Base-by-base conservation (phyloP, 1,140 invertebrate species). In the Coelopa frigida region DNA sequence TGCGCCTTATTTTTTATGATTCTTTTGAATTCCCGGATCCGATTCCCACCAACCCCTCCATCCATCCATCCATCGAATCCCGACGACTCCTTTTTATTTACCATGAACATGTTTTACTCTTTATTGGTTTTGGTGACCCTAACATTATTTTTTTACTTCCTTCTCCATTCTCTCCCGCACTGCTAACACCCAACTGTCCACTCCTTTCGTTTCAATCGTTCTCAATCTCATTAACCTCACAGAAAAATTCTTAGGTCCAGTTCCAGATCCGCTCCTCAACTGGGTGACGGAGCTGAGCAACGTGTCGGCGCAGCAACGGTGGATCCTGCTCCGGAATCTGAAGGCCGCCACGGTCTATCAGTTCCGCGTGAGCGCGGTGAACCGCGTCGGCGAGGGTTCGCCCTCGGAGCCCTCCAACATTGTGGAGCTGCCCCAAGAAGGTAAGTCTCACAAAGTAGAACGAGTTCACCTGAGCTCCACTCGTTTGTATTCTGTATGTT, bases 281-380 rank as follows among this genome's bases (percentile, higher is more conserved):
- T 98, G 94, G 94, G 76, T 87, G 46, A 92, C 87, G 1, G 88
- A 91, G 58, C 72, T 87, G 27, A 84, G 84, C 52, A 94, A 95
- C 59, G 85, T 96, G 5, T 86, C 88, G 0, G 79, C 86, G 2
- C 75, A 79, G 38, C 78, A 80, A 45, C 80, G 87, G 18, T 92
- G 84, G 79, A 77, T 87, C 4, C 65, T 96, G 14, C 71, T 96
- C 3, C 83, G 80, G 17, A 88, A 87, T 63, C 74, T 99, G 21
- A 91, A 94, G 72, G 94, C 95, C 1, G 92, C 95, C 1, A 84
- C 89, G 1, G 85, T 87, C 1, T 98, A 98, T 72, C 91, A 97
- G 68, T 98, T 99, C 70, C 76, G 94, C 50, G 87, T 99, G 2
- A 91, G 85, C 54, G 94, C 95, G 15, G 84, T 95, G 0, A 99